phyloP scores from a whole-genome alignment of 37 sponge, comb jelly and placozoan genomes.

The Halisarca cf. caerulea region DNA sequence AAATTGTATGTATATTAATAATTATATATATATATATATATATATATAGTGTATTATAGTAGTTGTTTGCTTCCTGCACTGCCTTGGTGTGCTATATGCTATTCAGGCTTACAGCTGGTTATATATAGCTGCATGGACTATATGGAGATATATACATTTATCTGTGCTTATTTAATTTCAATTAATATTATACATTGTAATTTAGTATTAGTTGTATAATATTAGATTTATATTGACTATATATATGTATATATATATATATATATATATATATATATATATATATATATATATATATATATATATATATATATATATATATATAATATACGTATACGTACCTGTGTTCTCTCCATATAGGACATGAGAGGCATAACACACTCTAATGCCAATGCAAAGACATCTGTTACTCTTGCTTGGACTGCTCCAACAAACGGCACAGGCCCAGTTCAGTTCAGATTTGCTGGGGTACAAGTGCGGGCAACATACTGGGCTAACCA shows the following conservation, averaged over 20 bases:
- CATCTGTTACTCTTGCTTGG: conserved; percentile 5
- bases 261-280: background rate
- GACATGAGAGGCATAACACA: conserved; percentile 8
- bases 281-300: background rate
- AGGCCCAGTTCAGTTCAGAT: conserved; percentile 13
- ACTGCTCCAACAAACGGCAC: conserved; percentile 8
- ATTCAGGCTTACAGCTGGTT: too few species aligned
- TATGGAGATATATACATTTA: too few species aligned
- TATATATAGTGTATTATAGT: too few species aligned
- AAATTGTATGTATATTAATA: too few species aligned
- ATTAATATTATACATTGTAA: too few species aligned
- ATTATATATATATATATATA: background rate
- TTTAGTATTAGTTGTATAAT: background rate
- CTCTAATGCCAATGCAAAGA: background rate
- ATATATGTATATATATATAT: background rate
- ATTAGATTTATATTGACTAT: background rate
- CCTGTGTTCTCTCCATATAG: too few species aligned
- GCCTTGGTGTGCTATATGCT: too few species aligned
- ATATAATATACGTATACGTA: background rate
- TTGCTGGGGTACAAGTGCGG: background rate
- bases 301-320: background rate
- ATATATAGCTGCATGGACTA: too few species aligned
- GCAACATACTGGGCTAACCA: background rate
- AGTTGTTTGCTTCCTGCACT: too few species aligned
- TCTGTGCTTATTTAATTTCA: too few species aligned